phyloP scores from a whole-genome alignment of 1,140 invertebrate genomes.

The Armadillidium nasatum region DNA sequence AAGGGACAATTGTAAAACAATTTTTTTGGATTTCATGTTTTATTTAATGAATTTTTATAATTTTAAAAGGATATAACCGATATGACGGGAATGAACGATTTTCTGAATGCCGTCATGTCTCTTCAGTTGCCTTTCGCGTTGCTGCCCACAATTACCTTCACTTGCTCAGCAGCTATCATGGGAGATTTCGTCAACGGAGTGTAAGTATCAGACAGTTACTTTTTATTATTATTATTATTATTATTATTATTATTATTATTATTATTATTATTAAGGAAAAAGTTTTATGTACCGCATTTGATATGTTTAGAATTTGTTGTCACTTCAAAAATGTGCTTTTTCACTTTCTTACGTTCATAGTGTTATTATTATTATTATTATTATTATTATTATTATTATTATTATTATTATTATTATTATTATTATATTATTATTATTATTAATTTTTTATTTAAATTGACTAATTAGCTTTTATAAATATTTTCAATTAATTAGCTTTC shows the following conservation, averaged over 20 bases:
- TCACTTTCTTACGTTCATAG: no score
- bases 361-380: conserved; percentile 12
- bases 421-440: conserved; percentile 9
- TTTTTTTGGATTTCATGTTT: neutral
- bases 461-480: no score
- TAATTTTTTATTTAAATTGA: no score
- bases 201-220: conserved; percentile 53
- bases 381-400: conserved; percentile 14
- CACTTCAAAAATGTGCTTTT: no score
- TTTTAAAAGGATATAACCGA: conserved; percentile 62
- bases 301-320: no score
- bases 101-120: conserved; percentile 85
- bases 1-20: no score
- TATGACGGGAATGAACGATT: conserved; percentile 78
- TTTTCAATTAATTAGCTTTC: conserved; percentile 19
- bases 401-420: conserved; percentile 12
- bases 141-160: conserved; percentile 82
- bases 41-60: neutral
- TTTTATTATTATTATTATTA: conserved; percentile 8
- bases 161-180: conserved; percentile 74
- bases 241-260: conserved; percentile 10
- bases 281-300: no score
- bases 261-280: conserved; percentile 24
- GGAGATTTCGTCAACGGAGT: conserved; percentile 71
- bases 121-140: conserved; percentile 78